Evolutionary conservation across 2,888 invertebrate genomes (phyloP), one percentile per base, ranked within the genome.

Genomic region (Synergus laeviventris): DNA sequence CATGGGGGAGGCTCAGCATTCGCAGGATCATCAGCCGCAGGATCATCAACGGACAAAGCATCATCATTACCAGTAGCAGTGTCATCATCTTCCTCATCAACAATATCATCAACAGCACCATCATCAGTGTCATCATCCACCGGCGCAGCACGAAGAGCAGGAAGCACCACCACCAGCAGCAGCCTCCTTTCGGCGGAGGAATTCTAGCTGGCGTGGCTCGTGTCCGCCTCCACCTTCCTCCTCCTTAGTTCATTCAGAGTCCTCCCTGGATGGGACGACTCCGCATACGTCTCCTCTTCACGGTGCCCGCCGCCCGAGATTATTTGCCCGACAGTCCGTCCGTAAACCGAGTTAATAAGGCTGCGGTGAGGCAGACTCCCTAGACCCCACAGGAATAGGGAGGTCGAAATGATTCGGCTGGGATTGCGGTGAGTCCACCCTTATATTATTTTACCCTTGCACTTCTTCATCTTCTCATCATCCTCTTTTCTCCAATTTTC

Each of bases 191-290:
- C 88, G 86, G 85, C 89, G 88, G 89, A 89, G 88, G 89, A 89
- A 89, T 89, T 88, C 87, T 87, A 88, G 87, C 86, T 87, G 86
- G 89, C 88, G 87, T 87, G 87, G 86, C 86, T 85, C 85, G 82
- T 45, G 74, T 74, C 75, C 61, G 75, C 79, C 75, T 82, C 85
- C 83, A 82, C 83, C 83, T 83, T 84, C 84, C 84, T 84, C 81
- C 82, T 84, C 59, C 59, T 74, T 82, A 83, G 85, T 88, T 87
- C 88, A 89, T 88, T 87, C 87, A 88, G 87, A 87, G 88, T 86
- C 89, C 89, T 88, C 87, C 89, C 89, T 87, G 90, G 89, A 90
- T 89, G 90, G 90, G 89, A 90, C 87, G 87, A 84, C 80, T 85
- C 85, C 86, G 84, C 87, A 84, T 84, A 83, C 87, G 85, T 86